Percentiles rank a stretch among this genome's conserved stretches.
Conservation (phyloP, 1,140 invertebrate genomes). For the Pogonomyrmex barbatus region DNA sequence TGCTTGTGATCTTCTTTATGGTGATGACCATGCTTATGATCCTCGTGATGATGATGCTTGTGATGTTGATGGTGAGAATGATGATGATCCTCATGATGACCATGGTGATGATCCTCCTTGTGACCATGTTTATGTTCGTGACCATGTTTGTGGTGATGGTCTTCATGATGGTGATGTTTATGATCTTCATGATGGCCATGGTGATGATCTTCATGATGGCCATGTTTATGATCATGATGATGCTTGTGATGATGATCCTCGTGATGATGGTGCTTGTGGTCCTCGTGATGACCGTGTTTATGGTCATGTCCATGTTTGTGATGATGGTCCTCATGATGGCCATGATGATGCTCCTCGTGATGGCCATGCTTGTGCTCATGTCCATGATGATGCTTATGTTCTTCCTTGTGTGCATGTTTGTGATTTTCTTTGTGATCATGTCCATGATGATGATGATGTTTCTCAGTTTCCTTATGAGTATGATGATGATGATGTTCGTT, state of each 20-base stretch:
- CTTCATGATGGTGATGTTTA: slow-evolving; percentile 62
- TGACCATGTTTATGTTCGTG: slow-evolving; percentile 80
- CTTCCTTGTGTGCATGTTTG: slow-evolving; percentile 76
- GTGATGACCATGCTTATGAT: slow-evolving; percentile 79
- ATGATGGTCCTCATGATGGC: slow-evolving; percentile 80
- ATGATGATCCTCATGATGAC: slow-evolving; percentile 76
- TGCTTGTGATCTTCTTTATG: slow-evolving; percentile 80
- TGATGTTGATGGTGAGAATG: slow-evolving; percentile 75
- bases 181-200: slow-evolving; percentile 76
- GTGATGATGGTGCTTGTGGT: slow-evolving; percentile 74
- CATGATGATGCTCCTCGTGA: slow-evolving; percentile 79
- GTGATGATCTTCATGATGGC: slow-evolving; percentile 65
- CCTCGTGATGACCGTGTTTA: slow-evolving; percentile 76
- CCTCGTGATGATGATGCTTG: slow-evolving; percentile 77
- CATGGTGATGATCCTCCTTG: slow-evolving; percentile 79
- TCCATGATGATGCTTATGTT: slow-evolving; percentile 75
- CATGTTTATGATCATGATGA: slow-evolving; percentile 71
- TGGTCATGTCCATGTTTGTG: slow-evolving; percentile 81
- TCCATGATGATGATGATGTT: slow-evolving; percentile 82
- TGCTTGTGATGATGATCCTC: slow-evolving; percentile 75
- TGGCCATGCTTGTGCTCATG: slow-evolving; percentile 80
- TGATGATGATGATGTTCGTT: slow-evolving; percentile 82
- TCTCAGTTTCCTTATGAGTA: slow-evolving; percentile 81
- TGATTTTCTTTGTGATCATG: slow-evolving; percentile 79
- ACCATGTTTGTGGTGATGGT: slow-evolving; percentile 78